Evolutionary conservation across 2,113 vertebrate species (phyloP), one percentile per base, ranked within the genome.

Genomic region (Oostethus manadensis): DNA sequence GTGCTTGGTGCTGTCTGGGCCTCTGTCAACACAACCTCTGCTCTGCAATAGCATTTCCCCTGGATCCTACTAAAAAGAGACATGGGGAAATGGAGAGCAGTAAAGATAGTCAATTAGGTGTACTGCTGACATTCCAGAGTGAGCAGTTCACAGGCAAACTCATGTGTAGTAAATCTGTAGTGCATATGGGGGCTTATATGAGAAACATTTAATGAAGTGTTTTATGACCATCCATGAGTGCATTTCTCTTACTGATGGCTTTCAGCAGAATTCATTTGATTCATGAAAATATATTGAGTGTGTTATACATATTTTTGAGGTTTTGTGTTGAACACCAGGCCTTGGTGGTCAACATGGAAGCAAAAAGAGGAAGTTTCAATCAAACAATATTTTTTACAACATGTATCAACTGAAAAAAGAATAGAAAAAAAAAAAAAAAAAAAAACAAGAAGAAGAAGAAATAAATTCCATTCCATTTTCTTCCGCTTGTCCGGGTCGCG

Each of bases 21-120:
- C 74, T 81, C 83, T 84, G 80, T 88, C 86, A 88, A 84, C 86
- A 85, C 84, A 76, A 73, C 80, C 80, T 83, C 82, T 84, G 80
- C 70, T 84, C 76, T 56, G 67, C 73, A 68, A 86, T 71, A 66
- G 42, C 57, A 54, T 76, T 80, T 78, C 66, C 71, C 65, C 76
- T 59, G 64, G 64, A 80, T 80, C 74, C 47, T 47, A 51, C 49
- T 29, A 23, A 64, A 58, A 62, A 64, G 57, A 21, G 55, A 54
- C 56, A 40, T 54, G 64, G 56, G 50, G 40, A 13, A 47, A 26
- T 10, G 68, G 58, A 63, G 60, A 38, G 60, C 11, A 38, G 73
- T 67, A 61, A 78, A 51, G 74, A 68, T 51, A 66, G 70, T 78
- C 70, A 71, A 78, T 83, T 85, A 84, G 67, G 76, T 68, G 62